Base-by-base conservation (phyloP, 2,113 vertebrate genomes). In the Myotis lucifugus region DNA sequence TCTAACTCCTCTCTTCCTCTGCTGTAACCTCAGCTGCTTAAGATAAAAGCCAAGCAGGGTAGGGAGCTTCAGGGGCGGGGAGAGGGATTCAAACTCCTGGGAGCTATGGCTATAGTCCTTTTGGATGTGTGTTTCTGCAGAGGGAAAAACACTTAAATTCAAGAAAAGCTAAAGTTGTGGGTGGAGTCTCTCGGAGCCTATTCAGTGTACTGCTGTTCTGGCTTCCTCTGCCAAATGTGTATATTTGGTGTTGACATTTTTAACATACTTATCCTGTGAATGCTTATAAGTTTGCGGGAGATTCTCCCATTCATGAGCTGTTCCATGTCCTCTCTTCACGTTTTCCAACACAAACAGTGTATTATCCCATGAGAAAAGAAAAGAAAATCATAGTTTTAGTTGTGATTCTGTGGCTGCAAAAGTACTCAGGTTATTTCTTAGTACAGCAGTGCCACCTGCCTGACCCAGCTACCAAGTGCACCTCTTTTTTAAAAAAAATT, bases 401-500 rank as follows among this genome's bases (percentile, higher is more conserved):
- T 95, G 42, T 86, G 67, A 48, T 27, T 56, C 76, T 1, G 1
- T 83, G 73, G 29, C 73, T 96, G 21, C n/a, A 73, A 25, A 37
- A 84, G 34, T 77, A n/a, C 23, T 74, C 29, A 88, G 88, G n/a
- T 82, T 66, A 8, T 95, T 93, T 95, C 67, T 81, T 54, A 88
- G 92, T 82, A 90, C 82, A 95, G 94, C 90, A 95, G 94, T 97
- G 96, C 94, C 95, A 85, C 77, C 95, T 92, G 90, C 88, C 92
- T 97, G 85, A 90, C 73, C 92, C 54, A 92, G 72, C 54, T 90
- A 61, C 90, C 88, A 95, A 92, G 85, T 96, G 46, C 85, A 97
- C 32, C 23, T 67, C 21, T 82, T 52, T 52, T 52, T 52, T 42
- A 7, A 42, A 42, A 42, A 42, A 42, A 7, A 42, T 52, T 52